A percentile compares a stretch with the other conserved stretches of the same genome.
Conservation (phyloP, 1,140 invertebrate genomes). For the Notospermus geniculatus region DNA sequence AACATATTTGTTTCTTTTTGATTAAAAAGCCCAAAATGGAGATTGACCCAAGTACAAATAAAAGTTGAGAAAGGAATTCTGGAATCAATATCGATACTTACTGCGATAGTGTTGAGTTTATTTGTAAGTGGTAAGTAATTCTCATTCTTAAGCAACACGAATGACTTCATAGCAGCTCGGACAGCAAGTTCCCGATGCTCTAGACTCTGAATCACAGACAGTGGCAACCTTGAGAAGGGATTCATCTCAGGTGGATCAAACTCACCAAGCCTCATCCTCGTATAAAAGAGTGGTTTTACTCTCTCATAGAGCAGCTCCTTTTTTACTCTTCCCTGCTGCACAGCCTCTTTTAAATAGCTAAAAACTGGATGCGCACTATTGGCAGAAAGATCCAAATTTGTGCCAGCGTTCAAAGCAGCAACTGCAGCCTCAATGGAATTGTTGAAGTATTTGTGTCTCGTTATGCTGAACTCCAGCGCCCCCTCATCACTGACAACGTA, state of each 20-base stretch:
- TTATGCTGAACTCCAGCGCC: slow-evolving; percentile 45
- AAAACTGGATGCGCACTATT: slow-evolving; percentile 9
- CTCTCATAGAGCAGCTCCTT: slow-evolving; percentile 18
- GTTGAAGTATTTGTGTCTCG: slow-evolving; percentile 38
- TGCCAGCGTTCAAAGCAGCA: slow-evolving; percentile 45
- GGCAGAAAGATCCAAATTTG: slow-evolving; percentile 43
- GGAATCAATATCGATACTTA: slow-evolving; percentile 22
- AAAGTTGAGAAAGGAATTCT: not conserved
- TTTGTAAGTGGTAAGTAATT: slow-evolving; percentile 26
- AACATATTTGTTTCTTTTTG: too few relatives aligned
- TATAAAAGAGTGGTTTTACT: slow-evolving; percentile 51
- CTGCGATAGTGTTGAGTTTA: slow-evolving; percentile 10
- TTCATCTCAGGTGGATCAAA: slow-evolving; percentile 49
- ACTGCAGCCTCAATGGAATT: slow-evolving; percentile 36
- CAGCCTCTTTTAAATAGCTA: slow-evolving; percentile 14
- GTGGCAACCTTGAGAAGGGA: slow-evolving; percentile 32
- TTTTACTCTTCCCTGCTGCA: slow-evolving; percentile 19
- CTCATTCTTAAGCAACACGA: slow-evolving; percentile 48
- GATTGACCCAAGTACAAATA: not conserved
- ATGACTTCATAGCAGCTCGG: slow-evolving; percentile 35
- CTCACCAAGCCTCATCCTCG: slow-evolving; percentile 47
- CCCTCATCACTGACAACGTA: slow-evolving; percentile 50
- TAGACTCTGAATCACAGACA: slow-evolving; percentile 34
- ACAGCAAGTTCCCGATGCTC: slow-evolving; percentile 35
- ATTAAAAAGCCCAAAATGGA: slow-evolving; percentile 1